phyloP scores from a whole-genome alignment of 2,113 vertebrate genomes.

The Pithys albifrons region DNA sequence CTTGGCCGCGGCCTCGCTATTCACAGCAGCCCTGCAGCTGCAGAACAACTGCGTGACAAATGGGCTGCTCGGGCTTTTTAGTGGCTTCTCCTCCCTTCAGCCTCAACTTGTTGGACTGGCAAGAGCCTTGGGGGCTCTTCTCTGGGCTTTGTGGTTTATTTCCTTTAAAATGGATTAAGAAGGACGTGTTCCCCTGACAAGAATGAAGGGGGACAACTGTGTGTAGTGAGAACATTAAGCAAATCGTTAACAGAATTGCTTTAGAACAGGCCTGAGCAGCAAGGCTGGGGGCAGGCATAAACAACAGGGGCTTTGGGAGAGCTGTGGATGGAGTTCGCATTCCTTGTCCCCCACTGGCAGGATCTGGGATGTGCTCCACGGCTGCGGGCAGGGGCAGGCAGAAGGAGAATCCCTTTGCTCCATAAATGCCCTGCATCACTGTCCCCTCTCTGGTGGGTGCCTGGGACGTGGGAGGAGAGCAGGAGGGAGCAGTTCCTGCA shows the following conservation, averaged over 20 bases:
- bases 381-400: not conserved
- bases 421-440: not conserved
- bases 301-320: not conserved
- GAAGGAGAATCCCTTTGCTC: not conserved
- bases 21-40: conserved; percentile 44
- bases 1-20: conserved; percentile 41
- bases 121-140: conserved; percentile 21
- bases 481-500: not conserved
- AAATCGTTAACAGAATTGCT: conserved; percentile 29
- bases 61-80: conserved; percentile 19
- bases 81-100: conserved; percentile 21
- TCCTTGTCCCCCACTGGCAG: not conserved
- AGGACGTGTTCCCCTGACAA: conserved; percentile 30
- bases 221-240: conserved; percentile 16
- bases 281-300: not conserved
- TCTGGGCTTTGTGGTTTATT: conserved; percentile 34
- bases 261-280: not conserved
- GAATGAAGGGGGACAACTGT: conserved; percentile 25
- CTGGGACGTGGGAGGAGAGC: not conserved
- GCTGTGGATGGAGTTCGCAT: not conserved
- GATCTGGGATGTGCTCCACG: not conserved
- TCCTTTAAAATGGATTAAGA: conserved; percentile 47
- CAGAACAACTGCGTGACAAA: conserved; percentile 27
- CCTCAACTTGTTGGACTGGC: not conserved
- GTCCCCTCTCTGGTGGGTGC: not conserved